These are phyloP conservation scores for Enteromius fasciolatus DNA, from an alignment of 2,797 vertebrate genomes.

Conservation along the genomic window DNA sequence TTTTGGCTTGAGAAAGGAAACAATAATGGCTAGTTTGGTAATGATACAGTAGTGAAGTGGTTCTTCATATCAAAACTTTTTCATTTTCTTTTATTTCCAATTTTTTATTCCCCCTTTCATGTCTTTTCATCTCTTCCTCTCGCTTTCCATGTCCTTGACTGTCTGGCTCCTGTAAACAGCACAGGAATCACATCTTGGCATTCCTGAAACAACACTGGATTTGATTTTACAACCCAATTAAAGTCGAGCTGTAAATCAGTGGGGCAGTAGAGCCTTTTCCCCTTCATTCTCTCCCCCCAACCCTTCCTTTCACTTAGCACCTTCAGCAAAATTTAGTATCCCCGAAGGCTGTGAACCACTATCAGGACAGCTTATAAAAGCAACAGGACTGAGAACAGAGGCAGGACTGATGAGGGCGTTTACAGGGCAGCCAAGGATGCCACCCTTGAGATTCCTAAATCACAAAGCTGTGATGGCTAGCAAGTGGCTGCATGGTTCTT, in stretches of 20 bases:
- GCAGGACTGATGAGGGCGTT: constrained; percentile 62
- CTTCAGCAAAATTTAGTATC: constrained; percentile 65
- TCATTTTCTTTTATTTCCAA: constrained; percentile 19
- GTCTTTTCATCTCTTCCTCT: constrained; percentile 52
- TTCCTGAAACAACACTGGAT: constrained; percentile 79
- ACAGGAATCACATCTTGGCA: constrained; percentile 74
- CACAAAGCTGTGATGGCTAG: constrained; percentile 29
- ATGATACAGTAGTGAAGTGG: background rate
- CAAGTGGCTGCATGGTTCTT: constrained; percentile 27
- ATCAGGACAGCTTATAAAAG: constrained; percentile 64
- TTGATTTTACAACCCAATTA: constrained; percentile 84
- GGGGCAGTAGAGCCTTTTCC: constrained; percentile 55
- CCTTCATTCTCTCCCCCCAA: constrained; percentile 28
- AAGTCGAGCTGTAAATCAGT: constrained; percentile 77
- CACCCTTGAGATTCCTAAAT: constrained; percentile 47
- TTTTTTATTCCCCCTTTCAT: constrained; percentile 37
- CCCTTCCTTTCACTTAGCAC: constrained; percentile 47
- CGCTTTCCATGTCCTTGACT: constrained; percentile 75
- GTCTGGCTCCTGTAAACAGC: constrained; percentile 75
- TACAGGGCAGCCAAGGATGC: constrained; percentile 64
- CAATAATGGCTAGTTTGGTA: constrained; percentile 12
- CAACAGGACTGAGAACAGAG: constrained; percentile 41
- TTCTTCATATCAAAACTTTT: constrained; percentile 54
- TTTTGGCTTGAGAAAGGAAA: constrained; percentile 25
- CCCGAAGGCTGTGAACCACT: constrained; percentile 65